Evolutionary conservation across 1,140 invertebrate species (phyloP).

Genomic region (Sminthurides bifidus): DNA sequence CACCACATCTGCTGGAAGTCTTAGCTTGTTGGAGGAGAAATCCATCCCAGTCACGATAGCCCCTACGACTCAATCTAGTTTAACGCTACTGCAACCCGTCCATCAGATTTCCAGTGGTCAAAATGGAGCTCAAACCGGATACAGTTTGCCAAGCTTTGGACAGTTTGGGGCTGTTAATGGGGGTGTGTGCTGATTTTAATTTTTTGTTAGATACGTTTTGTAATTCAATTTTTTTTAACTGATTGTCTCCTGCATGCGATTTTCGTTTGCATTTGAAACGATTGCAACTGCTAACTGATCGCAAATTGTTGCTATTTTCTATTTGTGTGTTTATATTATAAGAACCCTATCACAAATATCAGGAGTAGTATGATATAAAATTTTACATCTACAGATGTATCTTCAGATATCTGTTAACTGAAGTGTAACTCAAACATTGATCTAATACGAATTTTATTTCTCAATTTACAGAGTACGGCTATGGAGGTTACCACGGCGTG

Average conservation of each 20-base stretch:
- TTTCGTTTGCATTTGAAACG: neutral
- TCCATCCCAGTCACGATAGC: constrained; percentile 10
- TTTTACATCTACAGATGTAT: neutral
- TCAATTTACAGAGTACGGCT: constrained; percentile 18
- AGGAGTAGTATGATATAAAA: neutral
- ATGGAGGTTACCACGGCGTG: constrained; percentile 16
- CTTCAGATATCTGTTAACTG: neutral
- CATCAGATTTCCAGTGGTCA: constrained; percentile 12
- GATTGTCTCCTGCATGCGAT: neutral
- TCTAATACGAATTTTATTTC: neutral
- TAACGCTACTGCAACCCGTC: constrained; percentile 23
- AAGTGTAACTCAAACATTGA: neutral
- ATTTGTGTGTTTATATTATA: too few species aligned
- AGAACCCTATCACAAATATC: neutral
- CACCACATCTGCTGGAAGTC: constrained; percentile 13
- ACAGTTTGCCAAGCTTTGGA: constrained; percentile 24
- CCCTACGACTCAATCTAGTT: constrained; percentile 17
- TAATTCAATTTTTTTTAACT: neutral
- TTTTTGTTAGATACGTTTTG: neutral
- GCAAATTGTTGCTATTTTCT: too few species aligned
- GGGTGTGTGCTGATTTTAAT: constrained; percentile 11
- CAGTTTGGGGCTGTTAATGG: constrained; percentile 19
- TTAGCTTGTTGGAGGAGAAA: constrained; percentile 6
- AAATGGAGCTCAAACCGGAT: constrained; percentile 17
- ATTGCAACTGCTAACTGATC: neutral